These are phyloP conservation scores for Leptinotarsa peninsularis DNA, from an alignment of 2,888 invertebrate species.

Conservation along the genomic window DNA sequence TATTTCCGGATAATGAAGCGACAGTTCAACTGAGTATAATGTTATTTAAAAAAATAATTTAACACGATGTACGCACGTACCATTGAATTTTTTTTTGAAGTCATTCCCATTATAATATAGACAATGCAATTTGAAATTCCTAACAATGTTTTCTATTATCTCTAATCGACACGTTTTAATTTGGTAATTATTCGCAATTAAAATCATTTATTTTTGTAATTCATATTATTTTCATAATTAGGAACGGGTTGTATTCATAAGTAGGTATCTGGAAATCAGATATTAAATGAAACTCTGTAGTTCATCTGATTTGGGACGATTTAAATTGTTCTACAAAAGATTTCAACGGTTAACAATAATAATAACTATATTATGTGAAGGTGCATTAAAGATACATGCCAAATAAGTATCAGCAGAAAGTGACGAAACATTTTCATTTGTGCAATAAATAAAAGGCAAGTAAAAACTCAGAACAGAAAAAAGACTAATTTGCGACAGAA, in stretches of 20 bases:
- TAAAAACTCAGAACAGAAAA: too few species aligned
- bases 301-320: too few species aligned
- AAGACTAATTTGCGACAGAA: too few species aligned
- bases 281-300: neutral
- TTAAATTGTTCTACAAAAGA: neutral
- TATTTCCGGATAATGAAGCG: conserved; percentile 11
- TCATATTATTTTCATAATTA: conserved; percentile 45
- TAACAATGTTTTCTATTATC: conserved; percentile 9
- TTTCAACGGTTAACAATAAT: too few species aligned
- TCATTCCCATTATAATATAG: neutral
- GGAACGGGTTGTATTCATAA: neutral
- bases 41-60: conserved; percentile 1
- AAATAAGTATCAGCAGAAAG: too few species aligned
- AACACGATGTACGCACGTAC: conserved; percentile 14
- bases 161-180: conserved; percentile 32
- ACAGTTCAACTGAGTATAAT: neutral
- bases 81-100: conserved; percentile 14
- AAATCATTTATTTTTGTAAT: conserved; percentile 39
- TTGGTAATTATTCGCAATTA: conserved; percentile 42
- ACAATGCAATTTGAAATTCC: conserved; percentile 19
- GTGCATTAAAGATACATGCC: neutral
- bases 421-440: too few species aligned
- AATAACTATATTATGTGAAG: neutral
- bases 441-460: too few species aligned
- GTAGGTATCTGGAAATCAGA: conserved; percentile 16